phyloP scores from a whole-genome alignment of 2,888 invertebrate genomes.

The Agrochola circellaris region DNA sequence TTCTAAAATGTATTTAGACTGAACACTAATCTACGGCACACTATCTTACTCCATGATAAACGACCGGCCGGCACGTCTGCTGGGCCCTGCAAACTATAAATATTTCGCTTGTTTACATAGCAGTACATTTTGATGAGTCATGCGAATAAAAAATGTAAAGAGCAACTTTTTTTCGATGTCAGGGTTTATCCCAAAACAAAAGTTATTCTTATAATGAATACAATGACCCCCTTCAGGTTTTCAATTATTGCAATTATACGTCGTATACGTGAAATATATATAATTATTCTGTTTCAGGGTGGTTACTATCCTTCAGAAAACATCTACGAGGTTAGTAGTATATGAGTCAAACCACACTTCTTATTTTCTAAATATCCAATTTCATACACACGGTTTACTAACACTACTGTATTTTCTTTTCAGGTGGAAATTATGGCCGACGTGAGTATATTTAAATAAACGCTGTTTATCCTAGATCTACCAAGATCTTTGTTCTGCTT shows the following conservation, averaged over 20 bases:
- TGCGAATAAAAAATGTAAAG: not conserved
- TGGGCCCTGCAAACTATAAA: not conserved
- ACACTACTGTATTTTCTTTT: not conserved
- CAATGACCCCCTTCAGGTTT: not conserved
- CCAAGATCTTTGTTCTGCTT: not conserved
- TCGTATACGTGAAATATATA: not conserved
- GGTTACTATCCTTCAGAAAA: constrained; percentile 84
- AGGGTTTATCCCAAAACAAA: not conserved
- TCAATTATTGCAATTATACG: not conserved
- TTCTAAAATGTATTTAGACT: no score
- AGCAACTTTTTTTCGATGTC: not conserved
- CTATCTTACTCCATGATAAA: not conserved
- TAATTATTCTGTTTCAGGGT: constrained; percentile 75
- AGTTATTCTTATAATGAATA: not conserved
- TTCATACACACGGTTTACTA: not conserved
- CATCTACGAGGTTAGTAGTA: constrained; percentile 77
- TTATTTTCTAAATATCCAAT: not conserved
- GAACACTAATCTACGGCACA: no score
- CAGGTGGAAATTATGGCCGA: constrained; percentile 76
- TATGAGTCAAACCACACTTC: not conserved
- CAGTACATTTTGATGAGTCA: not conserved
- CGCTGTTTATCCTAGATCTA: not conserved
- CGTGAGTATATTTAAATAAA: constrained; percentile 68
- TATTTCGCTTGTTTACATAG: not conserved
- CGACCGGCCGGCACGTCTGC: not conserved